These are phyloP conservation scores for Gnathonemus longibarbis DNA, from an alignment of 2,113 vertebrate genomes.

Conservation along the genomic window DNA sequence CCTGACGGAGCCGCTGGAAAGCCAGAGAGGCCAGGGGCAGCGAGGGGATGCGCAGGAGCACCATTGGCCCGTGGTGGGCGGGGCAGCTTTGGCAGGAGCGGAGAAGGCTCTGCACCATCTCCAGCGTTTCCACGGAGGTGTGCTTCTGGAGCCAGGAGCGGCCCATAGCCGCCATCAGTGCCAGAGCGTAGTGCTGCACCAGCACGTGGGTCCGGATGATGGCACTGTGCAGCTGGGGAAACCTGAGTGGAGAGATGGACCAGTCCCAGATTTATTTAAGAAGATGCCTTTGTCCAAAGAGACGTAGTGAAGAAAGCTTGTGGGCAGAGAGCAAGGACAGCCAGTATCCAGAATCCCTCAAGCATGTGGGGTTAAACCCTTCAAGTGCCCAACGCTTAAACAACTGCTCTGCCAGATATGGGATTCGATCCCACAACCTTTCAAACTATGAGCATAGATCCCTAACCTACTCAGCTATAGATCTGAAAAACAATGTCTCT, in stretches of 20 bases:
- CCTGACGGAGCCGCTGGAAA: constrained; percentile 76
- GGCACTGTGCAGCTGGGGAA: constrained; percentile 86
- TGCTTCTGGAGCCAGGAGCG: constrained; percentile 83
- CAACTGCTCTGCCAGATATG: not conserved
- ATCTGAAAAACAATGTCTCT: not conserved
- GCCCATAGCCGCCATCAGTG: constrained; percentile 82
- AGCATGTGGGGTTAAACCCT: not conserved
- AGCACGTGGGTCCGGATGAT: constrained; percentile 90
- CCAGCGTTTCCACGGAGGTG: constrained; percentile 92
- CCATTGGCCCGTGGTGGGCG: constrained; percentile 86
- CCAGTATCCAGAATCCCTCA: not conserved
- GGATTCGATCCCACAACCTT: not conserved
- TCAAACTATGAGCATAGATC: not conserved
- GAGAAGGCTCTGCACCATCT: constrained; percentile 85
- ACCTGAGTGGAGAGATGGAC: constrained; percentile 60
- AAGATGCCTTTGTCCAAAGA: not conserved
- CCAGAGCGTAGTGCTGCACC: constrained; percentile 87
- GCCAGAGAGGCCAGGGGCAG: constrained; percentile 78
- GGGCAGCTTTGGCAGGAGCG: constrained; percentile 74
- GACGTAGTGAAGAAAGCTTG: not conserved
- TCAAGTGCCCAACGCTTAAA: not conserved
- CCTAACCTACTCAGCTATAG: not conserved
- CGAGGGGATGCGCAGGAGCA: constrained; percentile 87
- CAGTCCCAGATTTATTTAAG: not conserved
- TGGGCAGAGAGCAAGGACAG: not conserved